Conservation (phyloP, 2,888 invertebrate genomes). For the Beris morrisii region DNA sequence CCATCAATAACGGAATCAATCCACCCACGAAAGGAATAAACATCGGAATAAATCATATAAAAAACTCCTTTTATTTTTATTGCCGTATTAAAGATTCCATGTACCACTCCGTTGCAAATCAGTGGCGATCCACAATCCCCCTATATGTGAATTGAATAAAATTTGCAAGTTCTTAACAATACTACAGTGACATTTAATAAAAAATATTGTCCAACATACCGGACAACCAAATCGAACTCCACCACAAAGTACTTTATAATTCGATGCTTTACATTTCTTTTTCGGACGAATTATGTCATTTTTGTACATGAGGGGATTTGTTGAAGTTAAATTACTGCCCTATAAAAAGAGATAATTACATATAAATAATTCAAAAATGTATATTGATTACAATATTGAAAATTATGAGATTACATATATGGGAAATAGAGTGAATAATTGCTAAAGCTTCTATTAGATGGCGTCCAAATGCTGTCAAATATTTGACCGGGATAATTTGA, state of each 20-base stretch:
- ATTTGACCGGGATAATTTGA: no score
- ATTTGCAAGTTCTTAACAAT: background rate
- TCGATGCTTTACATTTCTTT: background rate
- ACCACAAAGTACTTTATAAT: background rate
- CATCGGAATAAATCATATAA: constrained; percentile 1
- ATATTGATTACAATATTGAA: no score
- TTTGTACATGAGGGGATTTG: no score
- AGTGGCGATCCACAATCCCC: background rate
- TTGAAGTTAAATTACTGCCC: no score
- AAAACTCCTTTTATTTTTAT: background rate
- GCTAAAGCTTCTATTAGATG: no score
- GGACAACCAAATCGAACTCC: constrained; percentile 2
- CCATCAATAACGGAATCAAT: background rate
- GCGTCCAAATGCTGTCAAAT: no score
- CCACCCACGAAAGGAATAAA: background rate
- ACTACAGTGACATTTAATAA: background rate
- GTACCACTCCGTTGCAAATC: background rate
- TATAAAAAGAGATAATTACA: no score
- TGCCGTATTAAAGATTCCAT: background rate
- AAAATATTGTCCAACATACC: background rate
- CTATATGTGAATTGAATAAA: background rate
- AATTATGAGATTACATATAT: no score
- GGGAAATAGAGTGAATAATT: no score
- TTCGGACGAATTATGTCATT: background rate
- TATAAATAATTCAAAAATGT: no score